A percentile compares a stretch with the other conserved stretches of the same genome.
Conservation (phyloP, 2,113 vertebrate species). For the Myotis davidii region DNA sequence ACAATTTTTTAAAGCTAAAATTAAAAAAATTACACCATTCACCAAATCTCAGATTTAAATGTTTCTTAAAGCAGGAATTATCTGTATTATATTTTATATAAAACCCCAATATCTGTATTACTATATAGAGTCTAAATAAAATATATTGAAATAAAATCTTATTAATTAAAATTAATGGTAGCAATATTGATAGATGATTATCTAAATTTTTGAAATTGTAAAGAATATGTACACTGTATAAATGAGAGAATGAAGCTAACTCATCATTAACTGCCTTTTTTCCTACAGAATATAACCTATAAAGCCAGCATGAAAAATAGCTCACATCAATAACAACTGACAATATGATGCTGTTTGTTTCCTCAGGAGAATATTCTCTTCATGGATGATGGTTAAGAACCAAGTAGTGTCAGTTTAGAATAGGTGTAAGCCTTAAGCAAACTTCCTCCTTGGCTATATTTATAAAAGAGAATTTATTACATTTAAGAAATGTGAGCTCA, state of each 20-base stretch:
- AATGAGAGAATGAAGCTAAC: background rate
- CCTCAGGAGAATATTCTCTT: background rate
- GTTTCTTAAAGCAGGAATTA: constrained; percentile 9
- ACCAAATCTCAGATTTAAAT: constrained; percentile 38
- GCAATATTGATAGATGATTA: background rate
- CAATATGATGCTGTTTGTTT: background rate
- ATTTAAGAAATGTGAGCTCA: background rate
- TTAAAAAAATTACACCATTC: background rate
- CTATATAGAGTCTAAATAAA: background rate
- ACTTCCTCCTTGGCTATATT: background rate
- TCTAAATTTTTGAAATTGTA: background rate
- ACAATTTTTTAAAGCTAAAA: background rate
- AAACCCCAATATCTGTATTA: background rate
- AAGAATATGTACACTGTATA: background rate
- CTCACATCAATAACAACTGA: background rate
- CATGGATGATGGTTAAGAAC: background rate
- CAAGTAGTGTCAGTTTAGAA: background rate
- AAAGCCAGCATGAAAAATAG: background rate
- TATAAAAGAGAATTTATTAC: background rate
- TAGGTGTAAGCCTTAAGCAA: background rate
- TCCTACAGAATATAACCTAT: background rate
- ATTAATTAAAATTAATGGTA: background rate
- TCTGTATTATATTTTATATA: constrained; percentile 12
- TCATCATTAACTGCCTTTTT: background rate
- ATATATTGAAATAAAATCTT: background rate